Evolutionary conservation across 2,888 invertebrate genomes (phyloP).

Genomic region (Crocallis elinguaria): DNA sequence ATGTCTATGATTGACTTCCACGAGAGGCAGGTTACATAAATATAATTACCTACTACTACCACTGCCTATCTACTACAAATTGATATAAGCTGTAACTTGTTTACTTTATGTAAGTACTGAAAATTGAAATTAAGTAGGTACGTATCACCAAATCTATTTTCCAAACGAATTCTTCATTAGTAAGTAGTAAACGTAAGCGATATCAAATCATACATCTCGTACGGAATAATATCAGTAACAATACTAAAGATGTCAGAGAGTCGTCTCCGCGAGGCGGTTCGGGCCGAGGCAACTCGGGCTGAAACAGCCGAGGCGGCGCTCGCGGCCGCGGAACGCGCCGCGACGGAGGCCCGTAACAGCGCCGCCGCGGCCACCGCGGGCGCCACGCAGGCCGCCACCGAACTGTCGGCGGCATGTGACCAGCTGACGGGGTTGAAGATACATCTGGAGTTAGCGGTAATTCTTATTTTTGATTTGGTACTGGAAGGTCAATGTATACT

Average conservation of each 20-base stretch:
- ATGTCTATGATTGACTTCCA: no score
- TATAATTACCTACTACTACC: no score
- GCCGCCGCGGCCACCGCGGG: constrained; percentile 67
- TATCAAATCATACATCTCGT: no score
- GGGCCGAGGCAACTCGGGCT: constrained; percentile 63
- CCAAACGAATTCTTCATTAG: no score
- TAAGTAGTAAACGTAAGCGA: no score
- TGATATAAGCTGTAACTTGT: no score
- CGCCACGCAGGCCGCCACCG: constrained; percentile 60
- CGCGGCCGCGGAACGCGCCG: constrained; percentile 59
- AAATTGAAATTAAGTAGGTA: background rate
- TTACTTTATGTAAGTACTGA: no score
- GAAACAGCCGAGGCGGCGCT: constrained; percentile 66
- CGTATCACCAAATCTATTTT: background rate
- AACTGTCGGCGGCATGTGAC: constrained; percentile 59
- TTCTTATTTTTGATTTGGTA: background rate
- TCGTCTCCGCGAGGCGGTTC: constrained; percentile 65
- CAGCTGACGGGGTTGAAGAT: constrained; percentile 62
- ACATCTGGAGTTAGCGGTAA: constrained; percentile 66
- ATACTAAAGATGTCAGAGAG: constrained; percentile 60
- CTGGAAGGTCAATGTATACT: no score
- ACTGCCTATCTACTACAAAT: no score
- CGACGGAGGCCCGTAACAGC: constrained; percentile 62
- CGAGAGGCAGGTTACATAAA: no score
- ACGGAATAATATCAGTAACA: background rate